Percentiles rank a stretch among this genome's conserved stretches.
Evolutionary conservation across 1,140 invertebrate genomes (phyloP).

Genomic region (Bombyx mandarina): DNA sequence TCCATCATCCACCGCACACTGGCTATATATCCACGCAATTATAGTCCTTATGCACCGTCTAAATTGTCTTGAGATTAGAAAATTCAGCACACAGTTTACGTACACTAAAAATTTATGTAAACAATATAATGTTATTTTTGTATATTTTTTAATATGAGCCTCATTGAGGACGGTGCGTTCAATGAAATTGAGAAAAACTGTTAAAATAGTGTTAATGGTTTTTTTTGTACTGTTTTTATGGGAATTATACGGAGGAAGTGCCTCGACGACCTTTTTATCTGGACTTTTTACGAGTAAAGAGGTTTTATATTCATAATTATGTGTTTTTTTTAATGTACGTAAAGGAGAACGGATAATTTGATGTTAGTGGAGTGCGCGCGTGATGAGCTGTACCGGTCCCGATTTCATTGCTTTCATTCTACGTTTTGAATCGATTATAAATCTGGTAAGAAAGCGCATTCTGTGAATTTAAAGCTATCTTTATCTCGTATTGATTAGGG

Average conservation of each 20-base stretch:
- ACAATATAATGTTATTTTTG: constrained; percentile 30
- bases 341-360: constrained; percentile 30
- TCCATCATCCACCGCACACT: constrained; percentile 27
- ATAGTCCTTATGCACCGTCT: constrained; percentile 16
- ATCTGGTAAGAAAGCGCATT: too few relatives aligned
- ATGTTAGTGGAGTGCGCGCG: constrained; percentile 17
- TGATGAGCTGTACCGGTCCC: not conserved
- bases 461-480: too few relatives aligned
- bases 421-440: too few relatives aligned
- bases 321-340: constrained; percentile 28
- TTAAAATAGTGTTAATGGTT: constrained; percentile 38
- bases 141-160: constrained; percentile 32
- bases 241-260: constrained; percentile 33
- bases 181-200: constrained; percentile 33
- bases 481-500: too few relatives aligned
- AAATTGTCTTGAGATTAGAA: constrained; percentile 26
- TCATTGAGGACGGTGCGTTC: constrained; percentile 40
- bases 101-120: constrained; percentile 31
- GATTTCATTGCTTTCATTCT: too few relatives aligned
- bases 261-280: constrained; percentile 35
- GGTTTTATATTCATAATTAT: constrained; percentile 43
- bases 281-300: constrained; percentile 29
- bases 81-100: constrained; percentile 33
- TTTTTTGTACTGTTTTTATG: constrained; percentile 27
- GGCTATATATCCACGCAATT: constrained; percentile 14